Conservation (phyloP, 2,113 vertebrate genomes). For the Turnix velox region DNA sequence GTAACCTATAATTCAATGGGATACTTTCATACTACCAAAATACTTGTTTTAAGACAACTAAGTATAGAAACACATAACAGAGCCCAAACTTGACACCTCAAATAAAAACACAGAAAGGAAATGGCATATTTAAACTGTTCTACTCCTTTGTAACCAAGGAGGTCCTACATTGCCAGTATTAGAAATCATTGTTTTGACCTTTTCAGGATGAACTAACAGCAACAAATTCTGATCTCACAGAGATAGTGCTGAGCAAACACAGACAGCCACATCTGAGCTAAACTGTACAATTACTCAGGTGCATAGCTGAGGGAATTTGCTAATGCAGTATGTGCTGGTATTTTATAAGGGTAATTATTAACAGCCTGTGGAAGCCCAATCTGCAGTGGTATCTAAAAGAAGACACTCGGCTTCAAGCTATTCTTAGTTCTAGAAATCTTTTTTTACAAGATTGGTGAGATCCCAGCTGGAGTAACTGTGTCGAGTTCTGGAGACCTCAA, state of each 20-base stretch:
- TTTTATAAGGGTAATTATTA: neutral
- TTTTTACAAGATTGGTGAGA: neutral
- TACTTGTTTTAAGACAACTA: neutral
- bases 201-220: neutral
- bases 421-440: neutral
- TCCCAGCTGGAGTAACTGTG: too few species aligned
- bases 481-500: too few species aligned
- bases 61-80: neutral
- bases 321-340: neutral
- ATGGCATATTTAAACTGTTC: neutral
- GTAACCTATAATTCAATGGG: neutral
- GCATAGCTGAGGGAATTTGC: neutral
- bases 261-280: neutral
- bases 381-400: neutral
- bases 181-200: neutral
- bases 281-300: neutral
- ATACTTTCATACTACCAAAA: neutral
- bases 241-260: neutral
- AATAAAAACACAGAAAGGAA: constrained; percentile 25
- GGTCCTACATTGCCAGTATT: neutral
- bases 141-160: neutral
- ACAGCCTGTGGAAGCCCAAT: neutral
- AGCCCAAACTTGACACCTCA: neutral
- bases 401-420: neutral
- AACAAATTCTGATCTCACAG: neutral